A percentile compares a stretch with the other conserved stretches of the same genome.
Conservation (phyloP, 2,888 invertebrate genomes). For the Acheta domesticus region DNA sequence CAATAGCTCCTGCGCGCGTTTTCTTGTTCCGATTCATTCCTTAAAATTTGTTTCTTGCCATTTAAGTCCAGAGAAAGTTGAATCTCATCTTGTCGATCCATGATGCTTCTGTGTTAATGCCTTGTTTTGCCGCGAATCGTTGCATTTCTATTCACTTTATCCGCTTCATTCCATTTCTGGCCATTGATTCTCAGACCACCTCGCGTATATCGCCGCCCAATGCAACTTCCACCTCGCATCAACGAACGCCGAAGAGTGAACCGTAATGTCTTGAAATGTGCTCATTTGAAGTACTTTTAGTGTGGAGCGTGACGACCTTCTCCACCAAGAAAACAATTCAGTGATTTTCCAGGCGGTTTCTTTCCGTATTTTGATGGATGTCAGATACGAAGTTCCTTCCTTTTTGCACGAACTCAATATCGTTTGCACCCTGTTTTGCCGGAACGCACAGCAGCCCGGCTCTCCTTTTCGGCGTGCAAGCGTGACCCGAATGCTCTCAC, state of each 20-base stretch:
- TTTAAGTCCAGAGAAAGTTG: no score
- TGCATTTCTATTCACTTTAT: no score
- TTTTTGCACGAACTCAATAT: not conserved
- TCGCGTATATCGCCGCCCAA: no score
- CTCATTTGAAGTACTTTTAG: not conserved
- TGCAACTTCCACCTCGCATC: no score
- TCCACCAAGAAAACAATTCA: not conserved
- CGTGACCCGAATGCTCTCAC: not conserved
- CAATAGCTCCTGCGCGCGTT: no score
- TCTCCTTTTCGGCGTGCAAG: not conserved
- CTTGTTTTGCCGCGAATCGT: no score
- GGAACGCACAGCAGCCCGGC: not conserved
- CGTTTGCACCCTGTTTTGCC: not conserved
- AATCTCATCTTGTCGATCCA: no score
- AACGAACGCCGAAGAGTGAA: not conserved
- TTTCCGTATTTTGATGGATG: not conserved
- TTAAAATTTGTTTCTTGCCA: no score
- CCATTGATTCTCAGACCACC: no score
- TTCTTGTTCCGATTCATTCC: no score
- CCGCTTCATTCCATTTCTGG: no score
- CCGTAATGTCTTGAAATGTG: slow-evolving; percentile 4
- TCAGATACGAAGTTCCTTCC: not conserved
- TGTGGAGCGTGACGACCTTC: not conserved
- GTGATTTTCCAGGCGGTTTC: not conserved
- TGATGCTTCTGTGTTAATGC: no score